Evolutionary conservation across 2,888 invertebrate species (phyloP), one percentile per base, ranked within the genome.

Genomic region (Chironomus tentans): DNA sequence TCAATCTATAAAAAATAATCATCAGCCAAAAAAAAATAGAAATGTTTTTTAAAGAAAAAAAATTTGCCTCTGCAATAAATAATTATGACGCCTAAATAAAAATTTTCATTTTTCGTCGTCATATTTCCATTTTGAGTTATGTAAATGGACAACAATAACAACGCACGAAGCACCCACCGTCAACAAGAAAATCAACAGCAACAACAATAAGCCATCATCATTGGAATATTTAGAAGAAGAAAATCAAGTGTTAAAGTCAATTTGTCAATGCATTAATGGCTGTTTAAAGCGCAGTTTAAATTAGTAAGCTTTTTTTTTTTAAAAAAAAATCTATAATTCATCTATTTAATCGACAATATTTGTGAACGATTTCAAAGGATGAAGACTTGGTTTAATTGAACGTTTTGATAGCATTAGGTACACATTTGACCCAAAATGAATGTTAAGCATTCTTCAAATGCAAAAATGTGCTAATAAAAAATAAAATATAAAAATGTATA

Each of bases 71-170:
- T 24, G 24, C 22, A 21, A 22, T 65, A 65, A 65, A 65, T 65
- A 65, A 65, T 65, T 65, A 65, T 65, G 65, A 65, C 65, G 65
- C 65, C 65, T 65, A 18, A 72, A 38, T 28, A 72, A 18, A 62
- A 62, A 38, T 72, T 72, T 72, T 72, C 48, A 61, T 72, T 22
- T 18, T 62, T 21, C 62, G 21, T 22, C 50, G 50, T 56, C 56
- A 56, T 72, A 72, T 72, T 72, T 62, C 61, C 62, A 72, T 72
- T 71, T 72, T 72, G 72, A 72, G 72, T 72, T 72, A 72, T 72
- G 71, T 72, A 72, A 62, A 72, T 72, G 72, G 72, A 28, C 61
- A 50, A 38, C n/a, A 38, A 72, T 62, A 47, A 24, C 15, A 70
- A 47, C 38, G 70, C 28, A n/a, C 71, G 28, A 56, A 56, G 56